Conservation (phyloP, 1,140 invertebrate species). For the Yoshiicerus persimilis region DNA sequence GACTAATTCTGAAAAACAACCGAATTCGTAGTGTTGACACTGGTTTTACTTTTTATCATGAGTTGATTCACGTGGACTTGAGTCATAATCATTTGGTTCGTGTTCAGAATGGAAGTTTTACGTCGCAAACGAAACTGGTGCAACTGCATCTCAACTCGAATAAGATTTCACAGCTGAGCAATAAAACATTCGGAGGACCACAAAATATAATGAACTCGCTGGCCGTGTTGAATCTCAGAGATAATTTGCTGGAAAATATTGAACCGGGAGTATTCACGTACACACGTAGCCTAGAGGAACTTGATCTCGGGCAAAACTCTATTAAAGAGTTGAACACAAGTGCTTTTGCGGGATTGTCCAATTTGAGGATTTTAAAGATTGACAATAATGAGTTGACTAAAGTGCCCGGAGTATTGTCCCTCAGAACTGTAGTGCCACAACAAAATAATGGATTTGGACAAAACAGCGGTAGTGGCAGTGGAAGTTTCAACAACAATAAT, state of each 20-base stretch:
- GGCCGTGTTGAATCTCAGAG: conserved; percentile 74
- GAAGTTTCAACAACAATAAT: neutral
- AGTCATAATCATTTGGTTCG: conserved; percentile 79
- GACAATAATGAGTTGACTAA: conserved; percentile 79
- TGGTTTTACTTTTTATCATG: conserved; percentile 81
- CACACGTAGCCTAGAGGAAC: conserved; percentile 73
- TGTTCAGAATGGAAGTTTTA: conserved; percentile 74
- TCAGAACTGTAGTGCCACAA: conserved; percentile 53
- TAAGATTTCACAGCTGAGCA: conserved; percentile 75
- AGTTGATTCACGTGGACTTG: conserved; percentile 78
- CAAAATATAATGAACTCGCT: conserved; percentile 63
- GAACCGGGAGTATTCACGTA: conserved; percentile 72
- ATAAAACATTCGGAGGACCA: conserved; percentile 72
- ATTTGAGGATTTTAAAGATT: conserved; percentile 74
- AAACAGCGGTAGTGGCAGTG: conserved; percentile 55
- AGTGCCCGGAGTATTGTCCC: conserved; percentile 60
- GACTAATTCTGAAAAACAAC: conserved; percentile 79
- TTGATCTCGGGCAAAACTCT: conserved; percentile 84
- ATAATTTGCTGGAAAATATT: conserved; percentile 79
- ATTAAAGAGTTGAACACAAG: conserved; percentile 75
- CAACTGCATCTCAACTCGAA: conserved; percentile 82
- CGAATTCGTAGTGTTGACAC: conserved; percentile 82
- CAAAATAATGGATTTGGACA: conserved; percentile 68
- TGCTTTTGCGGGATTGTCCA: conserved; percentile 74
- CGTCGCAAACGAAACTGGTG: conserved; percentile 74